These are phyloP conservation scores for Semotilus atromaculatus DNA, from an alignment of 2,797 vertebrate genomes.

Conservation along the genomic window DNA sequence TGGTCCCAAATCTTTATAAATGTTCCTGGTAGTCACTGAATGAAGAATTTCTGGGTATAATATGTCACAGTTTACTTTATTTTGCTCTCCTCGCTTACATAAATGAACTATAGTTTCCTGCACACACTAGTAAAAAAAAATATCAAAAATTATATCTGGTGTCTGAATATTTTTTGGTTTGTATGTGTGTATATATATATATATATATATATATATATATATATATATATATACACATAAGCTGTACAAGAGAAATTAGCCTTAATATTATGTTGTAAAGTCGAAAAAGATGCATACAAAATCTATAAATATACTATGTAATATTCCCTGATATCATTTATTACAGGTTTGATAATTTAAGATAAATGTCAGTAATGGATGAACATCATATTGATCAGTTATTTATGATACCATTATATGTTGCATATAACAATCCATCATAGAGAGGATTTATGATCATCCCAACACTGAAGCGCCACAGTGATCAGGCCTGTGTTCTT, in stretches of 20 bases:
- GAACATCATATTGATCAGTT: not conserved
- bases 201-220: too few relatives aligned
- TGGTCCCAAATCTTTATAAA: too few relatives aligned
- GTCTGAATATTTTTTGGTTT: too few relatives aligned
- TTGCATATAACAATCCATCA: not conserved
- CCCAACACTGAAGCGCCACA: not conserved
- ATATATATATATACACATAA: too few relatives aligned
- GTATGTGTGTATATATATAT: too few relatives aligned
- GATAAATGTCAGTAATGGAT: not conserved
- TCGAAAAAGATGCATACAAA: not conserved
- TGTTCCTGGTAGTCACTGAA: rapidly evolving
- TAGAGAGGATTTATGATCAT: not conserved
- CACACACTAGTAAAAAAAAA: too few relatives aligned
- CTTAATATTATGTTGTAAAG: not conserved
- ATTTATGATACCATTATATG: not conserved
- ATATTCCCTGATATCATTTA: not conserved
- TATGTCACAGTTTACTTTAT: too few relatives aligned
- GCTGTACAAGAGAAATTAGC: not conserved
- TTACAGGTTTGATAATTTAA: not conserved
- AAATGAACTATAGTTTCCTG: too few relatives aligned
- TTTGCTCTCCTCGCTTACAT: too few relatives aligned
- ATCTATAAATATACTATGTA: not conserved
- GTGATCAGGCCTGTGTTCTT: slow-evolving; percentile 8
- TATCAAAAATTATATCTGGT: too few relatives aligned
- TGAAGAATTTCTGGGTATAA: too few relatives aligned